A percentile compares a stretch with the other conserved stretches of the same genome.
phyloP scores from a whole-genome alignment of 2,113 vertebrate species.

The Pseudopipra pipra region DNA sequence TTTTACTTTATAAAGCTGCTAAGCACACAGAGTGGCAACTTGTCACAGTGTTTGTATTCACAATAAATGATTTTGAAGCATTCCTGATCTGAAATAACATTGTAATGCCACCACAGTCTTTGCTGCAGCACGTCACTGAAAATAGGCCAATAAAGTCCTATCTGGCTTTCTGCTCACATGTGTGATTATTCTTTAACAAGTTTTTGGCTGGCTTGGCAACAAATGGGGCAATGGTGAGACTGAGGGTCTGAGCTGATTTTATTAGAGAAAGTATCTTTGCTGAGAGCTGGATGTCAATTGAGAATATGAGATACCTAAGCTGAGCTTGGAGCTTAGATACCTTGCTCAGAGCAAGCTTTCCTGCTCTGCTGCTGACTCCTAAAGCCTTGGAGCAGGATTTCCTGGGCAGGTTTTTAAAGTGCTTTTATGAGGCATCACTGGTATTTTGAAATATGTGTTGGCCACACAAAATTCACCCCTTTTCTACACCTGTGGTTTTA shows the following conservation, averaged over 20 bases:
- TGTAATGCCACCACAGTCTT: background rate
- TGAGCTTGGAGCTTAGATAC: background rate
- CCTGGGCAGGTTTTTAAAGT: background rate
- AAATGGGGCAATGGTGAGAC: background rate
- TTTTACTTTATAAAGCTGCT: slow-evolving; percentile 4
- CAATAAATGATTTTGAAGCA: background rate
- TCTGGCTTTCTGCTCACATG: background rate
- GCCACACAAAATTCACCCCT: background rate
- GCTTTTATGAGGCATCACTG: background rate
- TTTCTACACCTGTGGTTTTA: background rate
- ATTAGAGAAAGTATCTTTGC: background rate
- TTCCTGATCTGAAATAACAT: background rate
- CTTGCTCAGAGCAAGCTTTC: background rate
- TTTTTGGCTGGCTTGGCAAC: background rate
- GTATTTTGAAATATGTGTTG: background rate
- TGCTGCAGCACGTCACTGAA: background rate
- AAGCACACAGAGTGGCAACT: background rate
- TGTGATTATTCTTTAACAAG: background rate
- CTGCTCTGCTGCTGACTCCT: background rate
- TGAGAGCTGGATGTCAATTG: background rate
- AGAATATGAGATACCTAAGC: background rate
- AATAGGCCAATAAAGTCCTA: background rate
- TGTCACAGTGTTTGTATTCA: slow-evolving; percentile 1
- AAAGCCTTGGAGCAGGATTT: background rate
- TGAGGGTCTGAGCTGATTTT: background rate